These are phyloP conservation scores for Brachionus asplanchnoidis DNA, from an alignment of 1,140 invertebrate genomes.

Conservation along the genomic window DNA sequence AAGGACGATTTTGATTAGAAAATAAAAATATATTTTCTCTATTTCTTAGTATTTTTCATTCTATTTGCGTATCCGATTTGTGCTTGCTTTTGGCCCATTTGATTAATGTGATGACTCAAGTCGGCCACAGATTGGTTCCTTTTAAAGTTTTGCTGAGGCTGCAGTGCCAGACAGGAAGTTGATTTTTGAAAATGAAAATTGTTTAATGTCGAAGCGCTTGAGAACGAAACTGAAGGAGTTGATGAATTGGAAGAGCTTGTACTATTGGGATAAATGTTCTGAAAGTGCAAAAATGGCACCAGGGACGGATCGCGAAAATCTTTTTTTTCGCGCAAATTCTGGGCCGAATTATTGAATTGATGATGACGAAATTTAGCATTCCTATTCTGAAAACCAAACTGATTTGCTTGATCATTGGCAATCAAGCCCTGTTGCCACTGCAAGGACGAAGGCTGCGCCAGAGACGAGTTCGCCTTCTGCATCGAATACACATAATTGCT, in stretches of 20 bases:
- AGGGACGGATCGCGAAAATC: background rate
- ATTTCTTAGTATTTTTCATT: conserved; percentile 1
- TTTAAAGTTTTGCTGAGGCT: background rate
- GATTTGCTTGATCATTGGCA: background rate
- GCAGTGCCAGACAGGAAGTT: background rate
- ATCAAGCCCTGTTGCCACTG: background rate
- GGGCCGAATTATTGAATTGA: conserved; percentile 1
- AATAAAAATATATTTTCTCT: background rate
- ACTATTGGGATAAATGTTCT: conserved; percentile 3
- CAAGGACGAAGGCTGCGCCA: background rate
- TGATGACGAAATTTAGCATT: background rate
- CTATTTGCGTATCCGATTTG: background rate
- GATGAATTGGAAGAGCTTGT: background rate
- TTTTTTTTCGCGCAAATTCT: conserved; percentile 1
- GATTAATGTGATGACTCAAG: background rate
- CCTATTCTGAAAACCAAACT: background rate
- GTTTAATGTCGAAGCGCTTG: background rate
- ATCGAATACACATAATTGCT: background rate
- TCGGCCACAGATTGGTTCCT: background rate
- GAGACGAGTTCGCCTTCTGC: background rate
- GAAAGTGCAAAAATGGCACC: background rate
- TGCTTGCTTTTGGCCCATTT: background rate
- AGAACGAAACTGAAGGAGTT: background rate
- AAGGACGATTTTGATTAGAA: background rate
- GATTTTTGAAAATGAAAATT: conserved; percentile 16